phyloP scores from a whole-genome alignment of 1,140 invertebrate species.

The Phthorimaea operculella region DNA sequence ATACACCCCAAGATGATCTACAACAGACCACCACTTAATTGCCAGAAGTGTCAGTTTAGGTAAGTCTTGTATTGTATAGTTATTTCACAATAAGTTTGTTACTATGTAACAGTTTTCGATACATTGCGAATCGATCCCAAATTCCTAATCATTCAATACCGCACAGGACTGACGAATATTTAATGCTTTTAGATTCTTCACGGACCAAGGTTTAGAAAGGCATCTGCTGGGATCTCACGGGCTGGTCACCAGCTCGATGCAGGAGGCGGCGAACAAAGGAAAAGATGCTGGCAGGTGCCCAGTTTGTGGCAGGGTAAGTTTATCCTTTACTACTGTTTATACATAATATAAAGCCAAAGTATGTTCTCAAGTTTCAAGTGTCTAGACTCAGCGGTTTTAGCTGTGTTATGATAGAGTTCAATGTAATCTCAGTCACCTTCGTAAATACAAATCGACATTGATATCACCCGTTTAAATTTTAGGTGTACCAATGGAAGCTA shows the following conservation, averaged over 20 bases:
- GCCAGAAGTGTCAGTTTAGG: constrained; percentile 94
- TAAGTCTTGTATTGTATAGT: constrained; percentile 45
- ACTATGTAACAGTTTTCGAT: not conserved
- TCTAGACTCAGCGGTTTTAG: too few relatives aligned
- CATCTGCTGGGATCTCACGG: constrained; percentile 94
- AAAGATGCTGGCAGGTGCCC: constrained; percentile 94
- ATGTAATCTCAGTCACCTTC: too few relatives aligned
- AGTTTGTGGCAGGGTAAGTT: constrained; percentile 85
- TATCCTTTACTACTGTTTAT: not conserved
- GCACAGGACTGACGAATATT: not conserved
- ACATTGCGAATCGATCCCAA: too few relatives aligned
- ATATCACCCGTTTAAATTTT: constrained; percentile 26
- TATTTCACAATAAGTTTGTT: not conserved
- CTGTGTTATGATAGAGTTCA: too few relatives aligned
- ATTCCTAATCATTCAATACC: too few relatives aligned
- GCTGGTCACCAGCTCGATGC: constrained; percentile 94
- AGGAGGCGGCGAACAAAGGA: constrained; percentile 93
- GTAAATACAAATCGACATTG: not conserved
- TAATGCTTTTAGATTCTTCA: constrained; percentile 67
- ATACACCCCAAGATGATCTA: constrained; percentile 97
- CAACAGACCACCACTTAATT: constrained; percentile 92
- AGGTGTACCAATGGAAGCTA: constrained; percentile 94
- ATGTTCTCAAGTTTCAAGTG: too few relatives aligned
- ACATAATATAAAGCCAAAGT: too few relatives aligned
- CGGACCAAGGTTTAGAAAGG: constrained; percentile 86